Conservation (phyloP, 2,797 vertebrate species). For the Micrastur ruficollis region DNA sequence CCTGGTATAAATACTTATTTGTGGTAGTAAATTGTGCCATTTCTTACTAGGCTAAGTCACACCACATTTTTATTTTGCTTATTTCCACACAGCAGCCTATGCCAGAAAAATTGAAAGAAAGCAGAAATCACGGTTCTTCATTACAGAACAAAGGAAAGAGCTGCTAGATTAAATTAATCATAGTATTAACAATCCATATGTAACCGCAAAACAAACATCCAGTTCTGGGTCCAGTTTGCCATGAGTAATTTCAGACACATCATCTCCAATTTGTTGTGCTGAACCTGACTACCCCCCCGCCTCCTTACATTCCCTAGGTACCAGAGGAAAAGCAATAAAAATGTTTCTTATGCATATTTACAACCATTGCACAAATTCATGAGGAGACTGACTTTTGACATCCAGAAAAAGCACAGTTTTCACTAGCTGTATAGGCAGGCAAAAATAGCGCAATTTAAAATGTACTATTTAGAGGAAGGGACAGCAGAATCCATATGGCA, state of each 20-base stretch:
- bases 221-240: background rate
- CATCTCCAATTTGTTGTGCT: background rate
- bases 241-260: background rate
- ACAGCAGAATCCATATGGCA: background rate
- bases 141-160: background rate
- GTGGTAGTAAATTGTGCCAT: background rate
- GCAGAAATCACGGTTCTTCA: background rate
- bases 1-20: background rate
- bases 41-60: background rate
- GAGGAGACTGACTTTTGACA: background rate
- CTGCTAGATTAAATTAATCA: background rate
- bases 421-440: background rate
- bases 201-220: background rate
- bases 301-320: background rate
- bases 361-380: background rate
- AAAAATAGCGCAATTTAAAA: background rate
- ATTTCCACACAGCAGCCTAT: background rate
- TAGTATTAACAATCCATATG: background rate
- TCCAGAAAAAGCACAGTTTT: background rate
- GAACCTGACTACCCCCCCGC: fast-evolving
- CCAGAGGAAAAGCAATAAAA: background rate
- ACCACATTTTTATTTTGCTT: background rate
- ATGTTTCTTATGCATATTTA: background rate
- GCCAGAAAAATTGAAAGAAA: background rate
- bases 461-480: background rate